These are phyloP conservation scores for Ibycter americanus DNA, from an alignment of 2,797 vertebrate species.

Conservation along the genomic window DNA sequence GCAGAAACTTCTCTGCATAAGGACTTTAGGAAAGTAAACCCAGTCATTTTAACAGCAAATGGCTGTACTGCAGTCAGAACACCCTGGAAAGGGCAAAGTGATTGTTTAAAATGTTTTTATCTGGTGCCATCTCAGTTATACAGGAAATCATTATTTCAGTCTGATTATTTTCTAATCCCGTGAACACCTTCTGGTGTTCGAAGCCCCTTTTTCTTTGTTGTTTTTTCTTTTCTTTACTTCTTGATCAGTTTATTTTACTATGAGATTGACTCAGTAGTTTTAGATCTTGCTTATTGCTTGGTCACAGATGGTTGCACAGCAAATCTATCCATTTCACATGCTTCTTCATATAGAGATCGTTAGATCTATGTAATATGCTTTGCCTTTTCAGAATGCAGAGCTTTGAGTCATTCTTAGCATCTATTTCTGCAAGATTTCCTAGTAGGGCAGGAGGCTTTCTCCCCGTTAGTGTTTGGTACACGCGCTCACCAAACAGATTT, in stretches of 20 bases:
- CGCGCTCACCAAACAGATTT: not conserved
- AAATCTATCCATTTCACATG: not conserved
- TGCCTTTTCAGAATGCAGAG: not conserved
- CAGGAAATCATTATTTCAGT: not conserved
- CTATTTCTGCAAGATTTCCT: not conserved
- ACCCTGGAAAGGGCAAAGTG: not conserved
- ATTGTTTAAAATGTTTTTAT: not conserved
- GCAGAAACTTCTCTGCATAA: conserved; percentile 54
- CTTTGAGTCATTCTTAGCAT: not conserved
- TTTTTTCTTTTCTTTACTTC: not conserved
- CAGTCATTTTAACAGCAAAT: conserved; percentile 13
- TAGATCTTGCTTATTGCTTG: conserved; percentile 10
- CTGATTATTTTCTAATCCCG: not conserved
- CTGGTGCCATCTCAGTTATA: not conserved
- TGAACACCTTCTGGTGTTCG: not conserved
- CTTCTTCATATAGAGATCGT: not conserved
- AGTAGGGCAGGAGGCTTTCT: not conserved
- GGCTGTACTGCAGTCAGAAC: not conserved
- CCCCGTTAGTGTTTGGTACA: not conserved
- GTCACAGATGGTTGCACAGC: conserved; percentile 3
- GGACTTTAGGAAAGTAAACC: conserved; percentile 50
- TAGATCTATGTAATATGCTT: not conserved
- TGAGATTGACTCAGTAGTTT: not conserved
- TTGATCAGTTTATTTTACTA: not conserved
- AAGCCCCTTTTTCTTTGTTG: not conserved